Evolutionary conservation across 2,797 vertebrate species (phyloP).

Genomic region (Catostomus latipinnis): DNA sequence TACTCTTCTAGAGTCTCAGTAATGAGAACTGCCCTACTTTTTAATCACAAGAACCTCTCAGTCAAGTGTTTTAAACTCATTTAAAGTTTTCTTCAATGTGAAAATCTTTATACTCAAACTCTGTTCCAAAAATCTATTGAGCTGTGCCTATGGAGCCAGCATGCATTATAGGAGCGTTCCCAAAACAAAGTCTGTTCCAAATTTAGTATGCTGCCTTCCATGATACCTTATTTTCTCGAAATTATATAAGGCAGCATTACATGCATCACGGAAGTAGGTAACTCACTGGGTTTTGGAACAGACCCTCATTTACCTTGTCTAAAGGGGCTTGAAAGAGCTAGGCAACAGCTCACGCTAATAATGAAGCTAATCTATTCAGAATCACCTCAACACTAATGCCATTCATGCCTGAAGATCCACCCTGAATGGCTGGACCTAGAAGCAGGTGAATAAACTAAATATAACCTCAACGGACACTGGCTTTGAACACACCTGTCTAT

Average conservation of each 20-base stretch:
- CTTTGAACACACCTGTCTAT: slow-evolving; percentile 58
- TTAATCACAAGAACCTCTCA: not conserved
- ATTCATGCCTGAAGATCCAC: slow-evolving; percentile 30
- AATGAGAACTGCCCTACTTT: not conserved
- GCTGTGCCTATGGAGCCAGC: too few relatives aligned
- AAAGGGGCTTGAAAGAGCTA: not conserved
- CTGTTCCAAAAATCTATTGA: not conserved
- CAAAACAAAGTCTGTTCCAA: too few relatives aligned
- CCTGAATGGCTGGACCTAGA: slow-evolving; percentile 52
- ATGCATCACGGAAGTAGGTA: too few relatives aligned
- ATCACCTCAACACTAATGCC: slow-evolving; percentile 54
- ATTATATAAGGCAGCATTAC: too few relatives aligned
- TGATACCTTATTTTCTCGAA: too few relatives aligned
- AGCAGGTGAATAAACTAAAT: slow-evolving; percentile 67
- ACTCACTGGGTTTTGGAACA: too few relatives aligned
- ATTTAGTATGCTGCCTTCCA: too few relatives aligned
- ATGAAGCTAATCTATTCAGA: slow-evolving; percentile 39
- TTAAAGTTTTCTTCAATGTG: not conserved
- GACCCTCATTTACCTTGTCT: slow-evolving; percentile 42
- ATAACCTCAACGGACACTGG: slow-evolving; percentile 59
- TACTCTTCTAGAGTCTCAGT: not conserved
- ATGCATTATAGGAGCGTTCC: too few relatives aligned
- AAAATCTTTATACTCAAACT: not conserved
- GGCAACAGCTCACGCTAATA: slow-evolving; percentile 27
- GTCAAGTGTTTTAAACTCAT: not conserved